Conservation (phyloP, 2,113 vertebrate genomes). For the Hoplias malabaricus region DNA sequence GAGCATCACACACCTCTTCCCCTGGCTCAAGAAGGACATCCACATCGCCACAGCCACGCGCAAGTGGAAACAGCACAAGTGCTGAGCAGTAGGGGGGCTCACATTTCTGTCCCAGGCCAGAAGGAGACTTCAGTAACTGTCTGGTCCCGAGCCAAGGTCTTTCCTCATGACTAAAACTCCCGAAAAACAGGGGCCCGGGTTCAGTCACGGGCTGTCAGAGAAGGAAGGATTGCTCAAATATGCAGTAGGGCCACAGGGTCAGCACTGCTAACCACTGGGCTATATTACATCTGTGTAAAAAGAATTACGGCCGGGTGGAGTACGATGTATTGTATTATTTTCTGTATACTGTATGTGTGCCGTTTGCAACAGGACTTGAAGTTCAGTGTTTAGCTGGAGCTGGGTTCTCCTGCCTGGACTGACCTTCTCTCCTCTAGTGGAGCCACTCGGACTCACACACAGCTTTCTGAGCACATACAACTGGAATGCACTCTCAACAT, state of each 20-base stretch:
- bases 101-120: neutral
- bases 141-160: neutral
- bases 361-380: neutral
- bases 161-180: neutral
- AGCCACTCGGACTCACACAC: slow-evolving; percentile 16
- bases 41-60: slow-evolving; percentile 76
- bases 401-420: slow-evolving; percentile 35
- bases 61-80: slow-evolving; percentile 86
- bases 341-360: neutral
- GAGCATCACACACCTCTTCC: slow-evolving; percentile 76
- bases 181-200: neutral
- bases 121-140: neutral
- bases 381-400: slow-evolving; percentile 16
- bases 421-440: slow-evolving; percentile 35
- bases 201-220: no score
- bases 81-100: slow-evolving; percentile 56
- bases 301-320: no score
- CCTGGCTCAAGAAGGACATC: slow-evolving; percentile 80
- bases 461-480: slow-evolving; percentile 55
- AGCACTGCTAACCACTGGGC: neutral
- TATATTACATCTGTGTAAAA: neutral
- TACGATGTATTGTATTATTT: no score
- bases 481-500: slow-evolving; percentile 68
- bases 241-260: neutral
- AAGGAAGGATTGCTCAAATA: neutral